Percentiles rank a stretch among this genome's conserved stretches.
These are phyloP conservation scores for Champsocephalus esox DNA, from an alignment of 2,797 vertebrate species.

Conservation along the genomic window DNA sequence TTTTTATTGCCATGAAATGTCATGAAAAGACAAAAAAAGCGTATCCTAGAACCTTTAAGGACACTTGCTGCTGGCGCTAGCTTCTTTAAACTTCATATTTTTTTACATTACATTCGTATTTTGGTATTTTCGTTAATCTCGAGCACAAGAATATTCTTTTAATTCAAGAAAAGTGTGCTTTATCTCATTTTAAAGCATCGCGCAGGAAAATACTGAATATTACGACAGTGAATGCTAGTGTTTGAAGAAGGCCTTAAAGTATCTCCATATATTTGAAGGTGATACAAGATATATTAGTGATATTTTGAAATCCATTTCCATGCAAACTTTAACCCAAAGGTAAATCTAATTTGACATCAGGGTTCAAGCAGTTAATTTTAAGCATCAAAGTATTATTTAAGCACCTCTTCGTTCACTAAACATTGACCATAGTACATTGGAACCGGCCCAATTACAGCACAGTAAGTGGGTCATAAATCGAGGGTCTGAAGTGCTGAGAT, in stretches of 20 bases:
- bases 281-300: no score
- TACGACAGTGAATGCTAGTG: not conserved
- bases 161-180: no score
- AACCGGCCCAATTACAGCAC: constrained; percentile 54
- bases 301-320: not conserved
- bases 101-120: no score
- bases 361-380: constrained; percentile 6
- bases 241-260: not conserved
- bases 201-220: not conserved
- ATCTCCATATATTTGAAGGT: no score
- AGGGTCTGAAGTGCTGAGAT: constrained; percentile 48
- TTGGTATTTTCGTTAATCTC: no score
- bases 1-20: not conserved
- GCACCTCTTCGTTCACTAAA: constrained; percentile 13
- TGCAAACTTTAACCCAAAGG: not conserved
- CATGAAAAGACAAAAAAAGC: not conserved
- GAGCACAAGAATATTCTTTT: no score
- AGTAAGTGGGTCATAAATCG: constrained; percentile 48
- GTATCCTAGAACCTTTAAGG: no score
- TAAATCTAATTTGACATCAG: constrained; percentile 12
- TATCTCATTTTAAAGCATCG: not conserved
- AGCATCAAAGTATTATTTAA: constrained; percentile 11
- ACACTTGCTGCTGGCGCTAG: no score
- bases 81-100: no score
- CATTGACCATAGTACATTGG: constrained; percentile 27